phyloP scores from a whole-genome alignment of 2,113 vertebrate species.

The Condylura cristata region DNA sequence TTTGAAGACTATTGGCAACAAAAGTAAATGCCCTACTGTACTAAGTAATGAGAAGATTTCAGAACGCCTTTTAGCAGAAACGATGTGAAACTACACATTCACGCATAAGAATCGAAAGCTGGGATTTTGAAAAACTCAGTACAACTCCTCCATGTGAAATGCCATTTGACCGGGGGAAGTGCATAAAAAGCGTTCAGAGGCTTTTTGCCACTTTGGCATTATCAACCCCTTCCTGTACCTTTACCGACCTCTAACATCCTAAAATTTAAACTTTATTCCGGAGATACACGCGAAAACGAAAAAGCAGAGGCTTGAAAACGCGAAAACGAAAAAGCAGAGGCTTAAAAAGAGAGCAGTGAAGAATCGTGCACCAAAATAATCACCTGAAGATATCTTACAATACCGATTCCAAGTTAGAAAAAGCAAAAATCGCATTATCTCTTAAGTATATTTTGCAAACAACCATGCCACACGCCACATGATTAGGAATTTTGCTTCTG shows the following conservation, averaged over 20 bases:
- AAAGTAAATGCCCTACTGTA: slow-evolving; percentile 88
- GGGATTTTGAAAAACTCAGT: neutral
- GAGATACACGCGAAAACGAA: neutral
- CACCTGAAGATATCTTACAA: neutral
- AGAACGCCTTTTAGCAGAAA: slow-evolving; percentile 67
- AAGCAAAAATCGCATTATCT: slow-evolving; percentile 56
- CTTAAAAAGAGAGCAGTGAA: neutral
- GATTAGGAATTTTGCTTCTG: slow-evolving; percentile 21
- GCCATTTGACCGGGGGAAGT: neutral
- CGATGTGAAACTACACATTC: slow-evolving; percentile 60
- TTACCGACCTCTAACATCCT: neutral
- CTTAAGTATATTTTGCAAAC: slow-evolving; percentile 66
- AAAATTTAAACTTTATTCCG: slow-evolving; percentile 51
- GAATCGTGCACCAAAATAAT: neutral
- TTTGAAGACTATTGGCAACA: slow-evolving; percentile 89
- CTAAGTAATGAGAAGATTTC: slow-evolving; percentile 84
- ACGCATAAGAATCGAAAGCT: slow-evolving; percentile 45
- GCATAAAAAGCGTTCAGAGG: neutral
- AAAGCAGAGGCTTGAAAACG: neutral
- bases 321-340: neutral
- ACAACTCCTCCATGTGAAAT: neutral
- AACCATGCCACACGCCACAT: slow-evolving; percentile 51
- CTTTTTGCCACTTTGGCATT: neutral
- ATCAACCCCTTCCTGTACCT: neutral
- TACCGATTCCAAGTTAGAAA: slow-evolving; percentile 6